Evolutionary conservation across 1,140 invertebrate genomes (phyloP).

Genomic region (Drosophila simulans): DNA sequence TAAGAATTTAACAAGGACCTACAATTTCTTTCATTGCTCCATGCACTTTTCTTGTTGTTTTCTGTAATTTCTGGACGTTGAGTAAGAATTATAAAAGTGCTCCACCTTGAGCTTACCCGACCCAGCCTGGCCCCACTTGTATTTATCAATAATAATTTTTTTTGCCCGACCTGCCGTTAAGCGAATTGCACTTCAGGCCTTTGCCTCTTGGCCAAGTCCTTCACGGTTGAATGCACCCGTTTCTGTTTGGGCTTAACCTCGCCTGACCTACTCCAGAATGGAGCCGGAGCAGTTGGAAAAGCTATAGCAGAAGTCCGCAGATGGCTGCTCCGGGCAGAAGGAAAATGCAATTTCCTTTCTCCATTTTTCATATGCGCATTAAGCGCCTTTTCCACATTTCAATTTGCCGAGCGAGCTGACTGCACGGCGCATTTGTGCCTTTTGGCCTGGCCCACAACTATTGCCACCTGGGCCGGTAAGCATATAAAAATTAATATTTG

Average conservation of each 20-base stretch:
- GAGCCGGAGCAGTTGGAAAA: constrained; percentile 2
- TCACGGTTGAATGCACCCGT: constrained; percentile 73
- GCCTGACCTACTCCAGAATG: constrained; percentile 49
- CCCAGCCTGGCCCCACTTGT: constrained; percentile 5
- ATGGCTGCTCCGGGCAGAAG: constrained; percentile 42
- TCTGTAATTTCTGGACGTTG: neutral
- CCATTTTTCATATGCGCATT: constrained; percentile 80
- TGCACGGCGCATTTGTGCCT: constrained; percentile 48
- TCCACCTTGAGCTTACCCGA: constrained; percentile 2
- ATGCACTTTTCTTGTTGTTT: neutral
- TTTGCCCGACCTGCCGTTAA: constrained; percentile 24
- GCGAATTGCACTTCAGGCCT: constrained; percentile 36
- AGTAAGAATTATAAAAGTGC: constrained; percentile 13
- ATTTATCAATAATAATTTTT: constrained; percentile 42
- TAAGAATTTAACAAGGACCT: too few species aligned
- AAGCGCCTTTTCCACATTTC: constrained; percentile 79
- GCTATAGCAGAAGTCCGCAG: constrained; percentile 25
- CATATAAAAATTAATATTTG: constrained; percentile 82
- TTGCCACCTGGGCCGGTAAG: constrained; percentile 45
- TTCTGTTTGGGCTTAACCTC: constrained; percentile 64
- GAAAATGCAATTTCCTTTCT: constrained; percentile 78
- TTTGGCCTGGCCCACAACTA: constrained; percentile 19
- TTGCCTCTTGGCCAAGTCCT: constrained; percentile 41
- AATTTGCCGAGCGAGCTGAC: constrained; percentile 56
- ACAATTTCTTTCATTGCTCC: neutral